Evolutionary conservation across 2,888 invertebrate species (phyloP).

Genomic region (Polymixis lichenea): DNA sequence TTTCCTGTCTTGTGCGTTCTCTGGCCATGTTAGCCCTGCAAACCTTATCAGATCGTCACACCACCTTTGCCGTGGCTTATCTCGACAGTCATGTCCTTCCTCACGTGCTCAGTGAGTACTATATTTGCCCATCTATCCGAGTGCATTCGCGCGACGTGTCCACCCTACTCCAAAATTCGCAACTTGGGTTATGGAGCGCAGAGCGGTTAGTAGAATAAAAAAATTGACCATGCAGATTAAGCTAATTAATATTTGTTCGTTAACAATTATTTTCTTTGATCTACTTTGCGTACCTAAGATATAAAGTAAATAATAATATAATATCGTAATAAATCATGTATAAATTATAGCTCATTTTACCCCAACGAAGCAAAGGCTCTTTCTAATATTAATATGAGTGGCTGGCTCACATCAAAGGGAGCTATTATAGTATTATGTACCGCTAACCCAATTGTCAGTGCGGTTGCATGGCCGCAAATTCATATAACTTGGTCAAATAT

Average conservation of each 20-base stretch:
- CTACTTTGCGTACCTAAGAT: not conserved
- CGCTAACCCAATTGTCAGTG: conserved; percentile 46
- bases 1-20: too few species aligned
- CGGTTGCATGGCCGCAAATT: conserved; percentile 32
- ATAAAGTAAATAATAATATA: not conserved
- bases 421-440: conserved; percentile 16
- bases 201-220: not conserved
- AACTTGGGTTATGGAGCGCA: too few species aligned
- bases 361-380: not conserved
- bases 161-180: too few species aligned
- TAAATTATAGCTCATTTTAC: conserved; percentile 19
- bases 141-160: too few species aligned
- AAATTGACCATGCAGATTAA: too few species aligned
- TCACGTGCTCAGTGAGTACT: too few species aligned
- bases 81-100: too few species aligned
- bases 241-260: not conserved
- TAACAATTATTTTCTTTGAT: not conserved
- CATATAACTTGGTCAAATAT: conserved; percentile 44
- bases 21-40: too few species aligned
- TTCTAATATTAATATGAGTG: conserved; percentile 45
- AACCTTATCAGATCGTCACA: too few species aligned
- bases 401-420: conserved; percentile 48
- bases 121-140: too few species aligned
- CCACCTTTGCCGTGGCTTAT: too few species aligned
- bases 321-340: conserved; percentile 22